A percentile compares a stretch with the other conserved stretches of the same genome.
Evolutionary conservation across 2,888 invertebrate species (phyloP).

Genomic region (Spicauda simplicius): DNA sequence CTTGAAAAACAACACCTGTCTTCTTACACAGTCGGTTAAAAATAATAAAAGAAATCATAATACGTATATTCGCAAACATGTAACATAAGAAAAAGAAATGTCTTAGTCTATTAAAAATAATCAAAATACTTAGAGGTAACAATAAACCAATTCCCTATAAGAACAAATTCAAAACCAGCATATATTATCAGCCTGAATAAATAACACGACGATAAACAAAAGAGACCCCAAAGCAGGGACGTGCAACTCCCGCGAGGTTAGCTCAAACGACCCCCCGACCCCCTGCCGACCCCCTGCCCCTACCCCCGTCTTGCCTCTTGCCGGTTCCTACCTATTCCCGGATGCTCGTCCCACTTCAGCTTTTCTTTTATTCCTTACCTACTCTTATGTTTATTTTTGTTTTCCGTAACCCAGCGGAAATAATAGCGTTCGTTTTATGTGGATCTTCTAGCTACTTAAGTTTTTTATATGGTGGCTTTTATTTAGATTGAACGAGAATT

Average conservation of each 20-base stretch:
- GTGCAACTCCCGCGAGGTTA: slow-evolving; percentile 52
- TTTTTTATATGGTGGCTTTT: neutral
- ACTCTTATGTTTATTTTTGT: slow-evolving; percentile 83
- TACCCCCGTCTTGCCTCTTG: slow-evolving; percentile 40
- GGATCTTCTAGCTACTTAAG: slow-evolving; percentile 50
- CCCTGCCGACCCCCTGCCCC: slow-evolving; percentile 45
- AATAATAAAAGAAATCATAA: too few relatives aligned
- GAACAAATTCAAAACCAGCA: slow-evolving; percentile 6
- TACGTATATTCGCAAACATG: too few relatives aligned
- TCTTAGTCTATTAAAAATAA: too few relatives aligned
- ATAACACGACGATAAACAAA: slow-evolving; percentile 75
- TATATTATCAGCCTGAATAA: slow-evolving; percentile 63
- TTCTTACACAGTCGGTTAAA: too few relatives aligned
- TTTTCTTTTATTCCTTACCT: slow-evolving; percentile 81
- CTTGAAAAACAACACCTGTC: too few relatives aligned
- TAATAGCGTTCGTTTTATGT: slow-evolving; percentile 67
- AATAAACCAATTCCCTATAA: neutral
- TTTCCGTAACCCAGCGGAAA: slow-evolving; percentile 80
- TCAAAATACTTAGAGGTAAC: too few relatives aligned
- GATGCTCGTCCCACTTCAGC: slow-evolving; percentile 79
- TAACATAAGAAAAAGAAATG: too few relatives aligned
- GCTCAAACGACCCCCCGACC: slow-evolving; percentile 47
- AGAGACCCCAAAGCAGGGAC: slow-evolving; percentile 62
- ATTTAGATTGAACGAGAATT: too few relatives aligned
- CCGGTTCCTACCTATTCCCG: slow-evolving; percentile 59